Percentiles rank a stretch among this genome's conserved stretches.
These are phyloP conservation scores for Leptodactylus fallax DNA, from an alignment of 2,797 vertebrate genomes.

Conservation along the genomic window DNA sequence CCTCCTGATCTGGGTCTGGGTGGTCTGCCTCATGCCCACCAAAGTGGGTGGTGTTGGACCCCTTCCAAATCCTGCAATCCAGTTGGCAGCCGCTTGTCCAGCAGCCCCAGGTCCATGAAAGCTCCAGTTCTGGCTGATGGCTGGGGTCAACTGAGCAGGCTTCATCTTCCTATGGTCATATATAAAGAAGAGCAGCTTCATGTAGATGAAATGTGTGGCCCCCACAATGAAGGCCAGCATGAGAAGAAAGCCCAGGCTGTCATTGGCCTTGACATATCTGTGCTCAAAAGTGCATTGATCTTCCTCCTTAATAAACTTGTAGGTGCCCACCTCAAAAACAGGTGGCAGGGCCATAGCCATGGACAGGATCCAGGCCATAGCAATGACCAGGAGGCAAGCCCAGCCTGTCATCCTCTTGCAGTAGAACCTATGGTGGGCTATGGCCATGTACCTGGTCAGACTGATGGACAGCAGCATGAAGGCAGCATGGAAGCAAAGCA, in stretches of 20 bases:
- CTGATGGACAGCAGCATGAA: conserved; percentile 95
- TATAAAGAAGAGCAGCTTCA: conserved; percentile 94
- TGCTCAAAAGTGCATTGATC: conserved; percentile 95
- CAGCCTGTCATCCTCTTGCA: conserved; percentile 93
- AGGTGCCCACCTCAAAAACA: conserved; percentile 91
- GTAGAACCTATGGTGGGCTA: conserved; percentile 95
- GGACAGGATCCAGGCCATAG: conserved; percentile 94
- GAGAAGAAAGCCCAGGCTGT: conserved; percentile 93
- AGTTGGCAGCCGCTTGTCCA: conserved; percentile 94
- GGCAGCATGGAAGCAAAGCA: conserved; percentile 95
- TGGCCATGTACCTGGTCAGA: conserved; percentile 95
- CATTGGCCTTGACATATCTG: conserved; percentile 91
- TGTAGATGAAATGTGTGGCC: conserved; percentile 91
- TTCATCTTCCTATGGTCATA: conserved; percentile 97
- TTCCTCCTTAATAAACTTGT: conserved; percentile 90
- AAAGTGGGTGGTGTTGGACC: conserved; percentile 94
- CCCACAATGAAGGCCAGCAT: conserved; percentile 91
- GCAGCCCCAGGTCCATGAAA: conserved; percentile 96
- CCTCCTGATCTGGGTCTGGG: conserved; percentile 85
- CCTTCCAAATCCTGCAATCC: conserved; percentile 95
- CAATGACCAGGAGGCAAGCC: conserved; percentile 90
- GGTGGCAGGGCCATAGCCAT: conserved; percentile 94
- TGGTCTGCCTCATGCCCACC: conserved; percentile 89
- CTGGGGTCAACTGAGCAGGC: conserved; percentile 91
- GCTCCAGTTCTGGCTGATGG: conserved; percentile 97